Base-by-base conservation (phyloP, 2,113 vertebrate species). In the Cochlearius cochlearius region DNA sequence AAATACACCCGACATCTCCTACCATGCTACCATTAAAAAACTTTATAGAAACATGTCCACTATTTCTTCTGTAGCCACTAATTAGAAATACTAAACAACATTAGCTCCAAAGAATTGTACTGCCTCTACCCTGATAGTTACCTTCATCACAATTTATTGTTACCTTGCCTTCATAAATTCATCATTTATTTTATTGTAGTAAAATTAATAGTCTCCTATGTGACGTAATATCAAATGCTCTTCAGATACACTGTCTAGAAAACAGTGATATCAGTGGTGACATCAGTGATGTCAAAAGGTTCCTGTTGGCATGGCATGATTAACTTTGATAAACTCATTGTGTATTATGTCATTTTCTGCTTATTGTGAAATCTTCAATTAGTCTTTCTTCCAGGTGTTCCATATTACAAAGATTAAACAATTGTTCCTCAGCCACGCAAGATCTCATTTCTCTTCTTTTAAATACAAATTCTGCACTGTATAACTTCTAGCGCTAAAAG, bases 361-460 rank as follows among this genome's bases (percentile, higher is more conserved):
- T 96, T 96, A 91, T 84, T 94, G 21, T 89, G 38, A 89, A 74
- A 88, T 67, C 38, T 94, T 88, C 45, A 86, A 21, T 82, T 95
- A 75, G 66, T 47, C 7, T 96, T 92, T 88, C 41, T n/a, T 91
- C 64, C 93, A 97, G 76, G 89, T 95, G 76, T 92, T 96, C 72
- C 30, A 23, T 55, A 89, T 89, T 86, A 89, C 10, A 84, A 52
- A 84, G 38, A 23, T 69, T 95, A 91, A 94, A 84, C 56, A 63
- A 43, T 63, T 74, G 7, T 19, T 91, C 52, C 30, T 84, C 41
- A 89, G 50, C 63, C 47, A 84, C 68, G 15, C 29, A 73, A 66
- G 72, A 63, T 27, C 9, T 94, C 30, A 89, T 96, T 96, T 86
- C 80, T 91, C 34, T 52, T 72, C 32, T 88, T 80, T 76, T 45